Percentiles rank a stretch among this genome's conserved stretches.
phyloP scores from a whole-genome alignment of 2,888 invertebrate genomes.

The Erpobdella octoculata region DNA sequence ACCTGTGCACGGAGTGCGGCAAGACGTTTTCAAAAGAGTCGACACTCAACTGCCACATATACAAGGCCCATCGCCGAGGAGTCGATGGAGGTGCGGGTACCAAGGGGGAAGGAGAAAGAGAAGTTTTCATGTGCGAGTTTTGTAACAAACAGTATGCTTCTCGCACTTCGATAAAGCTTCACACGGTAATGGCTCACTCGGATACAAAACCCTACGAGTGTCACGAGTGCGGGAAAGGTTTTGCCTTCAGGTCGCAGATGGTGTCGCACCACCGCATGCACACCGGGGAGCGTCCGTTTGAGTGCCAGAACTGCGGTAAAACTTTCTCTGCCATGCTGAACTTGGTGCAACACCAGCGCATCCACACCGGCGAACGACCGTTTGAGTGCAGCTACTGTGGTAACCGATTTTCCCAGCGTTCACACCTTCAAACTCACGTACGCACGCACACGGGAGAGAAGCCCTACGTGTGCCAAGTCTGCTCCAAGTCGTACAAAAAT shows the following conservation, averaged over 20 bases:
- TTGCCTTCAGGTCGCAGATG: conserved; percentile 27
- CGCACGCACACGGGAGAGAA: conserved; percentile 31
- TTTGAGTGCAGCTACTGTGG: conserved; percentile 29
- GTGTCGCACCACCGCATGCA: conserved; percentile 25
- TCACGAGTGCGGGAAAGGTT: conserved; percentile 28
- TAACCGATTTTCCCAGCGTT: conserved; percentile 21
- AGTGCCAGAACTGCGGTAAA: conserved; percentile 27
- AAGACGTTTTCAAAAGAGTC: conserved; percentile 29
- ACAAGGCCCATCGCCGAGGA: conserved; percentile 15
- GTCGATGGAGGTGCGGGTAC: background rate
- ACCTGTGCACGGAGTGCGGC: conserved; percentile 19
- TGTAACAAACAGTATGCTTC: conserved; percentile 29
- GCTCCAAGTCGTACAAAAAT: conserved; percentile 31
- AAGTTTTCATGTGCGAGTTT: conserved; percentile 26
- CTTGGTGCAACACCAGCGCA: conserved; percentile 27
- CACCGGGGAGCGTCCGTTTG: conserved; percentile 28
- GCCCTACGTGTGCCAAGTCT: conserved; percentile 28
- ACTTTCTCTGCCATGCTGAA: conserved; percentile 28
- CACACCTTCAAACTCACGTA: conserved; percentile 28
- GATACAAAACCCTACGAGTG: conserved; percentile 27
- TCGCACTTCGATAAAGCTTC: conserved; percentile 25
- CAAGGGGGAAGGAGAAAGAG: conserved; percentile 3
- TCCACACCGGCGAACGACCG: conserved; percentile 30
- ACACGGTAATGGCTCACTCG: conserved; percentile 29
- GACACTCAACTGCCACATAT: conserved; percentile 19